Percentiles rank a stretch among this genome's conserved stretches.
Evolutionary conservation across 2,888 invertebrate species (phyloP).

Genomic region (Harpalus rubripes): DNA sequence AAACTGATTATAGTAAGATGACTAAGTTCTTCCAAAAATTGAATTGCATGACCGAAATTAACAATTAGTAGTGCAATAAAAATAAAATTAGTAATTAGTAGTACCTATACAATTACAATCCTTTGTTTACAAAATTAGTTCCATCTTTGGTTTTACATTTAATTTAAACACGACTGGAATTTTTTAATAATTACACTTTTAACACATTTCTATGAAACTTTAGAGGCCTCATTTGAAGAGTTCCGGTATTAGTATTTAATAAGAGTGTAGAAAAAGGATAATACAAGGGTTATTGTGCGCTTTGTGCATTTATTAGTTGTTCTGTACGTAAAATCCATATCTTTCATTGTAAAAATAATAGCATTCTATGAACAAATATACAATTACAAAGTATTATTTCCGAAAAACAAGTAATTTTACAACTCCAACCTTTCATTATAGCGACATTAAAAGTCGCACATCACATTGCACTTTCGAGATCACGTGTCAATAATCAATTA

Average conservation of each 20-base stretch:
- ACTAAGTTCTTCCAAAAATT: no score
- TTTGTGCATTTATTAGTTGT: neutral
- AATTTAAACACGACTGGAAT: no score
- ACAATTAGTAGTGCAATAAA: no score
- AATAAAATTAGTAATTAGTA: no score
- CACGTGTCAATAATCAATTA: constrained; percentile 38
- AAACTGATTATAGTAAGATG: no score
- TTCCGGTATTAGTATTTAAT: neutral
- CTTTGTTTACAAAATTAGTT: no score
- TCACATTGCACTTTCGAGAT: constrained; percentile 25
- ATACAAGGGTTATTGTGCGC: neutral
- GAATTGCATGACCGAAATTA: no score
- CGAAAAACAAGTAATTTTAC: neutral
- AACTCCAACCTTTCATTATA: constrained; percentile 22
- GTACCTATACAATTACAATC: no score
- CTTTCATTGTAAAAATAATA: neutral
- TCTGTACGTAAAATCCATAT: neutral
- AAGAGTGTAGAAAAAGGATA: neutral
- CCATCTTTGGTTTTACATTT: no score
- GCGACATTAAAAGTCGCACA: constrained; percentile 21
- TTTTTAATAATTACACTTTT: no score
- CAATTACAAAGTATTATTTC: neutral
- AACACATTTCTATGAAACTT: no score
- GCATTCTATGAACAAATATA: neutral
- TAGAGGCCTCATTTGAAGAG: no score